These are phyloP conservation scores for Orbicella faveolata DNA, from an alignment of 64 coral and sea anemone genomes.

Conservation along the genomic window DNA sequence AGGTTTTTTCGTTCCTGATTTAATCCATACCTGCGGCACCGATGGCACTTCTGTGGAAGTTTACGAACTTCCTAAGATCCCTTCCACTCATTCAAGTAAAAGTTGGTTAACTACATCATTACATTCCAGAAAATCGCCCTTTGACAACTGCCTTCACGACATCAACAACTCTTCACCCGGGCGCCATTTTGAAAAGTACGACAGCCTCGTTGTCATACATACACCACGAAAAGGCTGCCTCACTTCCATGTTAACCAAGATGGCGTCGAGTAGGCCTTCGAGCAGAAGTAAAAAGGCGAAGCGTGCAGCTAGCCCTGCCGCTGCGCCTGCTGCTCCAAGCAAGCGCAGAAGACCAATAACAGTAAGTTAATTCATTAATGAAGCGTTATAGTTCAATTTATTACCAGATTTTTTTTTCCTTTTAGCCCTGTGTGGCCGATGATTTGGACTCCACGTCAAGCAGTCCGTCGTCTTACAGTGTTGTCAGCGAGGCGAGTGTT, in stretches of 20 bases:
- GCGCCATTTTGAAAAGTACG: conserved; percentile 74
- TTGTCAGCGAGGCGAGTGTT: conserved; percentile 52
- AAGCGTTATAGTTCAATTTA: background rate
- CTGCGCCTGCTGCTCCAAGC: conserved; percentile 36
- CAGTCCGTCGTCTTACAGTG: conserved; percentile 81
- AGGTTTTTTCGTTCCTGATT: background rate
- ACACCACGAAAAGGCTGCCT: background rate
- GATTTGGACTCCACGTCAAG: conserved; percentile 90
- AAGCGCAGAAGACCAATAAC: conserved; percentile 80
- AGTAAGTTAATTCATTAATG: conserved; percentile 42
- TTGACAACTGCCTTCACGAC: background rate
- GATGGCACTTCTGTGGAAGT: conserved; percentile 97
- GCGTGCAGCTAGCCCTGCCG: conserved; percentile 52
- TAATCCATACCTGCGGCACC: conserved; percentile 81
- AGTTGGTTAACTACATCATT: background rate
- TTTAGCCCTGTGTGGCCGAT: conserved; percentile 85
- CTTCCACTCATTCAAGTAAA: conserved; percentile 93
- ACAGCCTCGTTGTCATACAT: conserved; percentile 20
- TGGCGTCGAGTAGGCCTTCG: conserved; percentile 83
- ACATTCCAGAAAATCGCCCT: background rate
- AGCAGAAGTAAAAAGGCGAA: conserved; percentile 48
- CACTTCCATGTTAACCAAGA: conserved; percentile 65
- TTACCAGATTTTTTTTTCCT: background rate
- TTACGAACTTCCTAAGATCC: conserved; percentile 96
- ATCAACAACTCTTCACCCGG: conserved; percentile 34